Evolutionary conservation across 2,797 vertebrate genomes (phyloP), one percentile per base, ranked within the genome.

Genomic region (Gastrophryne carolinensis): DNA sequence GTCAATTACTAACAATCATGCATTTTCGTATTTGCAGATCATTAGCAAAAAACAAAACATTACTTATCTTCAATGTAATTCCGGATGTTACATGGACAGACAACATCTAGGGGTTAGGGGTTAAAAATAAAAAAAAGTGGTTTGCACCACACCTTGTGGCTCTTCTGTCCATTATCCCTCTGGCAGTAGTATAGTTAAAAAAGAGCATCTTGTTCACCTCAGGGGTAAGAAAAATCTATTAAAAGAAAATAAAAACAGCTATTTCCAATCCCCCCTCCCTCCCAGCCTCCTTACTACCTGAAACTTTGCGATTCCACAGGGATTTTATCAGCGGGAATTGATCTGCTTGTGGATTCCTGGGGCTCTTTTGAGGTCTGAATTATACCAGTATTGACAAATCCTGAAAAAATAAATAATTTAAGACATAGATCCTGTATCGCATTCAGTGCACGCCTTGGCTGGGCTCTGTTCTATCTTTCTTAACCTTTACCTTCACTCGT

Each of bases 341-440:
- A 78, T 78, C 75, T 78, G 75, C 75, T 78, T 78, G 75, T 78
- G 75, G 75, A 72, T 78, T 78, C 75, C 75, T 78, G 68, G 68
- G 75, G 75, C 68, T 78, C 75, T 78, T 78, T 78, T 78, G 75
- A 78, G 75, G 68, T 78, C 75, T 78, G 75, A 78, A 78, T 78
- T 78, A 78, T 72, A 78, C 75, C 68, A 30, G 75, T 78, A 78
- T 78, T 78, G 75, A 78, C 75, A 78, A 78, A 78, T 60, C 75
- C 68, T 78, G 75, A 66, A 72, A 72, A 78, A 78, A 78, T 78
- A 78, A 78, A 78, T 78, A 78, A 78, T 78, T 78, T 72, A 78
- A 78, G 61, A 60, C 75, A 52, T 78, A 78, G 61, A 78, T 66
- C 75, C 72, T 78, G 75, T 78, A 78, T 72, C 75, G 60, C 75